These are phyloP conservation scores for Protomyctophum bolini DNA, from an alignment of 2,113 vertebrate species.

Conservation along the genomic window DNA sequence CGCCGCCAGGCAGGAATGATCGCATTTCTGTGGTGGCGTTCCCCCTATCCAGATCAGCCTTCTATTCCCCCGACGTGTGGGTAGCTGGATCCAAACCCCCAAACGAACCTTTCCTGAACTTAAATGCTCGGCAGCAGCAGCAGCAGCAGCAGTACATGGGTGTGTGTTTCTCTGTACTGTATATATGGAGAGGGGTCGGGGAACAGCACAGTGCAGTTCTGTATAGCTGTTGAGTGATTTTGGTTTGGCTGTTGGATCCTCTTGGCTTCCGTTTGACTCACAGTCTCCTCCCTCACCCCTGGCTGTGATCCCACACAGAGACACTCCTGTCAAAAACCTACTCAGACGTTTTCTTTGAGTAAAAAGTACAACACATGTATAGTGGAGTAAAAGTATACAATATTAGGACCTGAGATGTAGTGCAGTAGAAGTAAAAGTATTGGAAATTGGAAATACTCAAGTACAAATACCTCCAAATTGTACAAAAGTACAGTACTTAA, in stretches of 20 bases:
- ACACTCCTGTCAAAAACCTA: too few relatives aligned
- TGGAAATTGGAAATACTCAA: too few relatives aligned
- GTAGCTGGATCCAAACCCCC: slow-evolving; percentile 43
- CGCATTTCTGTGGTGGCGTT: slow-evolving; percentile 46
- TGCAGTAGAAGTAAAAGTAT: too few relatives aligned
- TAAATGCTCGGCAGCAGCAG: slow-evolving; percentile 22
- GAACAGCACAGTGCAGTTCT: slow-evolving; percentile 48
- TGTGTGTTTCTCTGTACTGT: not conserved
- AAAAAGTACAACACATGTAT: too few relatives aligned
- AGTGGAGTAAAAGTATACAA: too few relatives aligned
- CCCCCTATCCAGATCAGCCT: slow-evolving; percentile 52
- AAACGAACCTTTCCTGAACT: slow-evolving; percentile 29
- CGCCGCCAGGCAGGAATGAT: slow-evolving; percentile 13
- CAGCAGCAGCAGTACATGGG: not conserved
- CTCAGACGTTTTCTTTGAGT: too few relatives aligned
- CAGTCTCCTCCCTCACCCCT: slow-evolving; percentile 54
- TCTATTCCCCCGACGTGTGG: slow-evolving; percentile 37
- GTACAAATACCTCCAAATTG: too few relatives aligned
- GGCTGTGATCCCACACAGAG: slow-evolving; percentile 37
- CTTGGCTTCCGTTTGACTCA: slow-evolving; percentile 57
- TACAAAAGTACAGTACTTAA: too few relatives aligned
- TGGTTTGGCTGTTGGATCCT: slow-evolving; percentile 61
- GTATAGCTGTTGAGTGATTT: slow-evolving; percentile 65
- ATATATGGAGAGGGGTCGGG: slow-evolving; percentile 26
- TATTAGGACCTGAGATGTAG: too few relatives aligned